Percentiles rank a stretch among this genome's conserved stretches.
Evolutionary conservation across 1,140 invertebrate genomes (phyloP).

Genomic region (Bombus confusus): DNA sequence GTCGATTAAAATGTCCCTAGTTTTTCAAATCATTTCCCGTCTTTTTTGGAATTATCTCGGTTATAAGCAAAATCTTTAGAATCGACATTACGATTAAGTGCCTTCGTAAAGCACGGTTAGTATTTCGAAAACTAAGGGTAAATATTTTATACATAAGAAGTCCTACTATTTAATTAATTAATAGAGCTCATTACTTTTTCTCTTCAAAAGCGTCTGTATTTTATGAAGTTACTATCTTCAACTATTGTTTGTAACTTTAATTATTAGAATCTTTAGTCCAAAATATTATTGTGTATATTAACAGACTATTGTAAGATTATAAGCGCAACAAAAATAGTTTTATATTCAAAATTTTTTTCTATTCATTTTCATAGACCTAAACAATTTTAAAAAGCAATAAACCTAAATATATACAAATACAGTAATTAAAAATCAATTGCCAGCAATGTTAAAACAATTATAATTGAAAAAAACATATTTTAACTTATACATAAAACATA

Average conservation of each 20-base stretch:
- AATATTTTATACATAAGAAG: not conserved
- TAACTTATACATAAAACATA: not conserved
- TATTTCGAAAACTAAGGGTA: not conserved
- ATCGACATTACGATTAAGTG: not conserved
- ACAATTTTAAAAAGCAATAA: not conserved
- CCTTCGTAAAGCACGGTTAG: not conserved
- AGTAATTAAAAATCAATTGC: not conserved
- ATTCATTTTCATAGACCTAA: not conserved
- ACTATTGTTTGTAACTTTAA: slow-evolving; percentile 11
- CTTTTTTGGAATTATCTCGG: not conserved
- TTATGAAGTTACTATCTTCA: not conserved
- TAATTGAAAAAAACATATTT: not conserved
- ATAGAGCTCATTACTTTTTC: not conserved
- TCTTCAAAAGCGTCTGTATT: not conserved
- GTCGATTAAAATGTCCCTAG: slow-evolving; percentile 6
- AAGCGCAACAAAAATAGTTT: not conserved
- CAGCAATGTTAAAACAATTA: not conserved
- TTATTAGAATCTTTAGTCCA: not conserved
- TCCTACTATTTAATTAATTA: not conserved
- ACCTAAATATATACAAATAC: not conserved
- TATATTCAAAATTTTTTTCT: not conserved
- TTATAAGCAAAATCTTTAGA: slow-evolving; percentile 1
- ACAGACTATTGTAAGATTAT: not conserved
- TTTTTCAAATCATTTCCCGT: not conserved
- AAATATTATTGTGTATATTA: not conserved